These are phyloP conservation scores for Cichladusa arquata DNA, from an alignment of 2,113 vertebrate species.

Conservation along the genomic window DNA sequence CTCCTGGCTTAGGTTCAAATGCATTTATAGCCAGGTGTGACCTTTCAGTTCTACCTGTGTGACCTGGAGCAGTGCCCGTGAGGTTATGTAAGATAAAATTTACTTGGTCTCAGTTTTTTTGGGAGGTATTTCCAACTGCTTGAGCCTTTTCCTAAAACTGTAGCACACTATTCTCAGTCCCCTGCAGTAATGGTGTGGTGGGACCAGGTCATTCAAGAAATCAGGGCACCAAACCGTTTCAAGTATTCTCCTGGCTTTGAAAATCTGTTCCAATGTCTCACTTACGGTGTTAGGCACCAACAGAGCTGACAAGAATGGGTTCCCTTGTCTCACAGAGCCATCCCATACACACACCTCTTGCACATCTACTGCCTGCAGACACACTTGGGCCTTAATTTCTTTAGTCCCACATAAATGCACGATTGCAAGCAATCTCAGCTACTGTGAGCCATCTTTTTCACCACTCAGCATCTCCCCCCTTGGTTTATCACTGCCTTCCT, in stretches of 20 bases:
- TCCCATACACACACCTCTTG: not conserved
- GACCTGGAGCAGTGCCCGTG: not conserved
- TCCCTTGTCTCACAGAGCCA: not conserved
- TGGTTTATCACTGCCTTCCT: not conserved
- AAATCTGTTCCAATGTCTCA: not conserved
- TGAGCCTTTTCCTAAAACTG: not conserved
- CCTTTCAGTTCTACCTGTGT: not conserved
- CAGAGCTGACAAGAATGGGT: not conserved
- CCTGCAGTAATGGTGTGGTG: not conserved
- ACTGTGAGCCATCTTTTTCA: not conserved
- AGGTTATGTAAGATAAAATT: not conserved
- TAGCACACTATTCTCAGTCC: not conserved
- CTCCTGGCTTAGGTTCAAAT: not conserved
- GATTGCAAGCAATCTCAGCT: not conserved
- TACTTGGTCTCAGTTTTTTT: not conserved
- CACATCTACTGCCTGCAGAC: not conserved
- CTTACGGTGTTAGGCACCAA: not conserved
- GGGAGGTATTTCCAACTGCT: not conserved
- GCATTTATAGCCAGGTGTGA: not conserved
- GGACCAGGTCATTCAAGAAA: not conserved
- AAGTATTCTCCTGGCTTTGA: not conserved
- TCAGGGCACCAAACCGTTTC: not conserved
- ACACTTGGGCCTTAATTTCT: not conserved
- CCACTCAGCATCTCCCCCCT: not conserved
- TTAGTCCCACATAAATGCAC: not conserved